phyloP scores from a whole-genome alignment of 2,797 vertebrate genomes.

The Molothrus ater region DNA sequence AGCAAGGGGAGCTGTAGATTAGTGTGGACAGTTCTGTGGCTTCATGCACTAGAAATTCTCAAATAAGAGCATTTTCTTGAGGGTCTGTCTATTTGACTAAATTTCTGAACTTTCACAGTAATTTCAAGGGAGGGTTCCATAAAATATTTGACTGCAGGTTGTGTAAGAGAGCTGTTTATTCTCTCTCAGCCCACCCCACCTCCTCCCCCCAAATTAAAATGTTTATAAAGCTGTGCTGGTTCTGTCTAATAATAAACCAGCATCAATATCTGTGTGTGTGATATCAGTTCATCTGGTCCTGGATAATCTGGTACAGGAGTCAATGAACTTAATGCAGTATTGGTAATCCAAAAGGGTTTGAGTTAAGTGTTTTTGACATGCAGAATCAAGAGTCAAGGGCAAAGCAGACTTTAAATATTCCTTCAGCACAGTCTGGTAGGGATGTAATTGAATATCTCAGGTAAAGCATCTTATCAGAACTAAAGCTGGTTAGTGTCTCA shows the following conservation, averaged over 20 bases:
- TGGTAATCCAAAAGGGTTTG: constrained; percentile 73
- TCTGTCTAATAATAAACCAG: constrained; percentile 44
- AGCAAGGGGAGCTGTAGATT: constrained; percentile 73
- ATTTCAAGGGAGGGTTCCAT: background rate
- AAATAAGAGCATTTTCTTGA: background rate
- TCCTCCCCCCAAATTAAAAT: background rate
- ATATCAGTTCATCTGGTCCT: constrained; percentile 47
- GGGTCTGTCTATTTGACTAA: background rate
- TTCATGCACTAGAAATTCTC: constrained; percentile 33
- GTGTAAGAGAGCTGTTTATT: background rate
- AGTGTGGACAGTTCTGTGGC: constrained; percentile 53
- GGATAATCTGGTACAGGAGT: constrained; percentile 60
- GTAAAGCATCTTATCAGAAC: constrained; percentile 73
- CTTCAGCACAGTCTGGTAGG: constrained; percentile 59
- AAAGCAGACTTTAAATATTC: constrained; percentile 77
- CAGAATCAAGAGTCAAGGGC: constrained; percentile 78
- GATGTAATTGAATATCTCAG: constrained; percentile 76
- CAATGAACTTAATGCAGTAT: constrained; percentile 68
- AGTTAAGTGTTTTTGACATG: constrained; percentile 80
- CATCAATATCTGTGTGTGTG: constrained; percentile 47
- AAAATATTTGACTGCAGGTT: background rate
- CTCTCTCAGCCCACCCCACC: background rate
- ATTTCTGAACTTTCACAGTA: constrained; percentile 15
- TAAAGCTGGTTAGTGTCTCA: constrained; percentile 71
- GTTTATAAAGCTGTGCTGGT: constrained; percentile 27